Evolutionary conservation across 2,888 invertebrate genomes (phyloP), one percentile per base, ranked within the genome.

Genomic region (Thecocarcelia acutangulata): DNA sequence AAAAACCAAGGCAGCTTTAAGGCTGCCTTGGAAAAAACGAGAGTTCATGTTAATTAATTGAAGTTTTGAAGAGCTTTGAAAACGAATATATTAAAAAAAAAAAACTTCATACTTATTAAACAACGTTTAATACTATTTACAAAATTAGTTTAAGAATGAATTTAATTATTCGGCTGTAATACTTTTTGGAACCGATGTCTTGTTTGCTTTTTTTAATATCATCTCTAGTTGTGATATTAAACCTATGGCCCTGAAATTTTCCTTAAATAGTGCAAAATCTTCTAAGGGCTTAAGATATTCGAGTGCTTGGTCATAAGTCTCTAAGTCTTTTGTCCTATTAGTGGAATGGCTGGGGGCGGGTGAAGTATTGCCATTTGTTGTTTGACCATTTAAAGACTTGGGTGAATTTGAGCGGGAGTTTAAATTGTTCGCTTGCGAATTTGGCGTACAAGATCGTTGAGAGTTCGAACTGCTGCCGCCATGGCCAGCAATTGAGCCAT

Each of bases 241-340:
- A 0, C 90, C 90, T 72, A 90, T 90, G 28, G 90, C 90, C 11
- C 90, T 87, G 69, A 88, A 90, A 50, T 90, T 89, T 69, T 90
- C 90, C 75, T 88, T 89, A 75, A 88, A 86, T 5, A 90, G 86
- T 12, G 88, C 90, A 83, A 90, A 90, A 17, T 90, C 90, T 69
- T 90, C 90, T 40, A 90, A 63, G 0, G 90, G 90, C 54, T 89
- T 90, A 0, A 90, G 82, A 63, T 90, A 88, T 44, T 87, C 87
- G 56, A 90, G 69, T 0, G 90, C 90, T 59, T 90, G 88, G 0
- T 85, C 85, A 63, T 90, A 90, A 44, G 87, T 86, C 5, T 85
- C 86, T 4, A 90, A 83, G 19, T 89, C 87, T 52, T 86, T 87
- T 44, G 58, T 54, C 15, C 40, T 58, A 46, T 78, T 78, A 2